These are phyloP conservation scores for Brachionus angularis DNA, from an alignment of 1,140 invertebrate genomes.

Conservation along the genomic window DNA sequence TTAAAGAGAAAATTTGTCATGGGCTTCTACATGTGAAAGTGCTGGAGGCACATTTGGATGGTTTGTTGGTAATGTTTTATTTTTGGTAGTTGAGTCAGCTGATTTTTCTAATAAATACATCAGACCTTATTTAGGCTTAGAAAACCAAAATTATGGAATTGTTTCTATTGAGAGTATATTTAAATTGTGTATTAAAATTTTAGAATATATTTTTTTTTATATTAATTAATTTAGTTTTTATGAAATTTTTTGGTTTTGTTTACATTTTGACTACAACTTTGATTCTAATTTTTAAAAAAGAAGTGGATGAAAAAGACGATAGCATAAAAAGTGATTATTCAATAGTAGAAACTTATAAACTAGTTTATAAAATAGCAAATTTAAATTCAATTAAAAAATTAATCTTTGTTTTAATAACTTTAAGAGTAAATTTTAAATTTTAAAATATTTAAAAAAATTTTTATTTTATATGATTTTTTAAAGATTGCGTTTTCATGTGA, in stretches of 20 bases:
- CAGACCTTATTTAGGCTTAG: conserved; percentile 53
- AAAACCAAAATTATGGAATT: not conserved
- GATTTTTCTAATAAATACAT: conserved; percentile 93
- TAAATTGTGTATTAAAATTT: too few relatives aligned
- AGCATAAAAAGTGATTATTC: too few relatives aligned
- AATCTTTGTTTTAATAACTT: conserved; percentile 76
- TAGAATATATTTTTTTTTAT: too few relatives aligned
- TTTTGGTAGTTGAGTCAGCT: conserved; percentile 88
- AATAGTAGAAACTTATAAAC: conserved; percentile 2
- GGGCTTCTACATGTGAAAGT: conserved; percentile 96
- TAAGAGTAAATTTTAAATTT: conserved; percentile 69
- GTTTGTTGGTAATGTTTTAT: conserved; percentile 92
- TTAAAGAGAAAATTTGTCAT: conserved; percentile 79
- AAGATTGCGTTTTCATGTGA: conserved; percentile 92
- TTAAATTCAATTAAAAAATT: conserved; percentile 73
- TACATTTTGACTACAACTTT: not conserved
- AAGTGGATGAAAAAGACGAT: too few relatives aligned
- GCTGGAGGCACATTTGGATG: conserved; percentile 96
- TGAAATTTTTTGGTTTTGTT: not conserved
- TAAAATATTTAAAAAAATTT: not conserved
- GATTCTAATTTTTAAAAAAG: not conserved
- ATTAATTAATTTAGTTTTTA: too few relatives aligned
- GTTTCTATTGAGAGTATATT: too few relatives aligned
- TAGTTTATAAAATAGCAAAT: not conserved
- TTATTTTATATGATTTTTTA: conserved; percentile 51